phyloP scores from a whole-genome alignment of 2,888 invertebrate species.

The Lumbricus terrestris region DNA sequence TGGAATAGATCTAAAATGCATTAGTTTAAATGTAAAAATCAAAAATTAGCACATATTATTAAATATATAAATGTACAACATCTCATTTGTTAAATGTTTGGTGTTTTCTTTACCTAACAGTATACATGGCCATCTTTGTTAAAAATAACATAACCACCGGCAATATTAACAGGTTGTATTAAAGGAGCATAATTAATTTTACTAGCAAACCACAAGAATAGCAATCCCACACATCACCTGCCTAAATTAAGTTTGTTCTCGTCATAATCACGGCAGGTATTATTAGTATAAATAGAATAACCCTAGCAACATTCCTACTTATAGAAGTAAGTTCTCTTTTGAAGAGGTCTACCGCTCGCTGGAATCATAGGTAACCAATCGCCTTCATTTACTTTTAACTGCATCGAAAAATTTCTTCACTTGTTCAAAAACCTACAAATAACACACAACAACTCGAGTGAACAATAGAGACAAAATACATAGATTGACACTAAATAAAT shows the following conservation, averaged over 20 bases:
- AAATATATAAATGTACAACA: too few species aligned
- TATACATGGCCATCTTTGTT: too few species aligned
- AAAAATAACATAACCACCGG: too few species aligned
- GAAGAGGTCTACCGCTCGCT: not conserved
- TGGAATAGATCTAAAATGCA: not conserved
- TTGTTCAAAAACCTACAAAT: conserved; percentile 34
- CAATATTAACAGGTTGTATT: too few species aligned
- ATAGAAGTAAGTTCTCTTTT: not conserved
- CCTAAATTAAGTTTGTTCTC: not conserved
- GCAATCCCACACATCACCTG: not conserved
- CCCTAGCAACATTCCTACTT: not conserved
- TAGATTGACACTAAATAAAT: not conserved
- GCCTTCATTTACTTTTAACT: not conserved
- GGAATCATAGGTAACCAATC: not conserved
- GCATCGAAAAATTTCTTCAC: conserved; percentile 32
- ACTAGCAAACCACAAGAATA: not conserved
- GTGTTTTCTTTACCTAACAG: too few species aligned
- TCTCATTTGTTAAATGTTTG: too few species aligned
- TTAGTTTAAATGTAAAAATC: too few species aligned
- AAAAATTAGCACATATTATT: too few species aligned
- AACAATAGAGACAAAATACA: too few species aligned
- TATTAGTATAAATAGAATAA: not conserved
- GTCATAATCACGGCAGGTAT: not conserved
- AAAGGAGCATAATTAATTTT: not conserved
- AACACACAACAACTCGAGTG: not conserved